These are phyloP conservation scores for Argyresthia goedartella DNA, from an alignment of 2,888 invertebrate species.

Conservation along the genomic window DNA sequence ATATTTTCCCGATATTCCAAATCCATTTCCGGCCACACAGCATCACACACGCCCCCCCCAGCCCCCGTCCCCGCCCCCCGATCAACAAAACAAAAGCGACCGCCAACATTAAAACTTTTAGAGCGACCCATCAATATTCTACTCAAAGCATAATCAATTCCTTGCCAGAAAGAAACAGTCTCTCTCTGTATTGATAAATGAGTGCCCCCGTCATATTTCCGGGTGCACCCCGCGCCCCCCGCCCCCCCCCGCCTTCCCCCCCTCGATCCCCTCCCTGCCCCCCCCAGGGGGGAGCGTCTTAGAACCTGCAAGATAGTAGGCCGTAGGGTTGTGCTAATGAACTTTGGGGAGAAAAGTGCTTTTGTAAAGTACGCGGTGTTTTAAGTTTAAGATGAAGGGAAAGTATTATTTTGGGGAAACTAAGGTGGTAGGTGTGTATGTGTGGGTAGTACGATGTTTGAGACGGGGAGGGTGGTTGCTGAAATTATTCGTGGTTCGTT, in stretches of 20 bases:
- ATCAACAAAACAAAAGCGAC: slow-evolving; percentile 22
- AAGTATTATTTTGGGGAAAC: not conserved
- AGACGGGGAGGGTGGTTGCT: no score
- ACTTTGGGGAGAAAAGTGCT: slow-evolving; percentile 39
- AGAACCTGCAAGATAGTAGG: slow-evolving; percentile 68
- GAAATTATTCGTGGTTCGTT: no score
- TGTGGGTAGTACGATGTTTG: no score
- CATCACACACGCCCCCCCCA: no score
- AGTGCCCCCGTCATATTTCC: slow-evolving; percentile 69
- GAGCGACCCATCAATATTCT: slow-evolving; percentile 60
- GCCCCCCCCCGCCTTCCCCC: slow-evolving; percentile 18
- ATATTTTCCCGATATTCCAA: no score
- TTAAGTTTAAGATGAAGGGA: not conserved
- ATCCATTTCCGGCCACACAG: no score
- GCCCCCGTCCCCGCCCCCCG: not conserved
- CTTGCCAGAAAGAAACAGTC: slow-evolving; percentile 67
- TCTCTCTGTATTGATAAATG: slow-evolving; percentile 67
- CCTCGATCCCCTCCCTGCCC: slow-evolving; percentile 22
- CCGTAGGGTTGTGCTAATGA: slow-evolving; percentile 65
- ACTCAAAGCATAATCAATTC: slow-evolving; percentile 69
- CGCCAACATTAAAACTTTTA: slow-evolving; percentile 33
- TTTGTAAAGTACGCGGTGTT: slow-evolving; percentile 16
- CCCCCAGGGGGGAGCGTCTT: slow-evolving; percentile 38
- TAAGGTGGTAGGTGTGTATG: not conserved
- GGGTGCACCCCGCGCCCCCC: slow-evolving; percentile 22